phyloP scores from a whole-genome alignment of 1,140 invertebrate genomes.

The Hydropsyche tenuis region DNA sequence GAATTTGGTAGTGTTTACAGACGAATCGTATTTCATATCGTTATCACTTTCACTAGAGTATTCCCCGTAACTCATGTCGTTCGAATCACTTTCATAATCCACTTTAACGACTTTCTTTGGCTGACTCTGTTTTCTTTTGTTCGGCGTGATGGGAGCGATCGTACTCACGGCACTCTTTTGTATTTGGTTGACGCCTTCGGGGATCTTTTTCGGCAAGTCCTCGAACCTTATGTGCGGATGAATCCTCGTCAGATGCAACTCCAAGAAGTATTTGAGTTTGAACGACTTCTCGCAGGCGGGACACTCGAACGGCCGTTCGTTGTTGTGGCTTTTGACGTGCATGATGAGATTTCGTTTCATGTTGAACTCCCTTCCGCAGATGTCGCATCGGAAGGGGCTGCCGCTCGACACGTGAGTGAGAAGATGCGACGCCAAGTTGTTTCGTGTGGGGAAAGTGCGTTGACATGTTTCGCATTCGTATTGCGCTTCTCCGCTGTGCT shows the following conservation, averaged over 20 bases:
- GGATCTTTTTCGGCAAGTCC: conserved; percentile 44
- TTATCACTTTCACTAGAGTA: conserved; percentile 46
- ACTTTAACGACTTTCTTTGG: conserved; percentile 46
- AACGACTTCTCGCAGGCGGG: conserved; percentile 49
- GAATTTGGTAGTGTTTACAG: conserved; percentile 46
- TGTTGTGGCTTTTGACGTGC: conserved; percentile 49
- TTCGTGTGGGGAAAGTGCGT: conserved; percentile 37
- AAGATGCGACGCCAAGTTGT: conserved; percentile 38
- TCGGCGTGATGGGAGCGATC: conserved; percentile 33
- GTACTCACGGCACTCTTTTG: conserved; percentile 8
- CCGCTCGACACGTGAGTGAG: conserved; percentile 34
- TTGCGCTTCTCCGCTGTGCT: conserved; percentile 40
- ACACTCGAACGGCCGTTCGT: conserved; percentile 47
- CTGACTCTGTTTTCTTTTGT: conserved; percentile 49
- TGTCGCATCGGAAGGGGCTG: conserved; percentile 46
- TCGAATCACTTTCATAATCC: conserved; percentile 32
- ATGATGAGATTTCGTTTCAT: conserved; percentile 49
- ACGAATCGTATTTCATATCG: conserved; percentile 33
- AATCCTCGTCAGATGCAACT: conserved; percentile 44
- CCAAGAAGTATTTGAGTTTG: conserved; percentile 48
- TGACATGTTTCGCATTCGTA: conserved; percentile 45
- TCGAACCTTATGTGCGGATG: conserved; percentile 46
- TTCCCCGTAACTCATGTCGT: conserved; percentile 45
- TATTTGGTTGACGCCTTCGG: background rate
- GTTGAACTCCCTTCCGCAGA: conserved; percentile 47